Base-by-base conservation (phyloP, 2,797 vertebrate species). In the Tragelaphus eurycerus region DNA sequence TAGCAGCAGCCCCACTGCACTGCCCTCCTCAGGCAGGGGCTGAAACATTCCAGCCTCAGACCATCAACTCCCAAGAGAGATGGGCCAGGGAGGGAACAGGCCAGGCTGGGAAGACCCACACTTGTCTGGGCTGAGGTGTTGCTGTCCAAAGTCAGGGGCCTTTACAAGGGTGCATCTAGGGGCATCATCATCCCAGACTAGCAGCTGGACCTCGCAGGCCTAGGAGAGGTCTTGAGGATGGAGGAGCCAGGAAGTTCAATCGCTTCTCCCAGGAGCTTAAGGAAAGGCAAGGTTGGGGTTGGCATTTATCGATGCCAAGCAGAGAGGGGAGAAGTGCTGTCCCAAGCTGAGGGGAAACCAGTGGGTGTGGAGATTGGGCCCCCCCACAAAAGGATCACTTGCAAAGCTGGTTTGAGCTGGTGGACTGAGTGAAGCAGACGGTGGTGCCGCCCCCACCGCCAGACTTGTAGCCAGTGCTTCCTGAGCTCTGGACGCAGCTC, bases 401-500 rank as follows among this genome's bases (percentile, higher is more conserved):
- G 87, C 85, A 82, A 52, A 11, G 95, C 87, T 97, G 97, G 76
- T 93, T 76, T 0, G 93, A 95, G 57, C 84, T 84, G 91, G 50
- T 78, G 84, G 90, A 90, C 95, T 96, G 89, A n/a, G 86, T 96
- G 85, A 97, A 96, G 85, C 7, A 67, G 43, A 83, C 2, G 21
- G 31, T 14, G 31, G 23, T 27, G 54, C 62, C 31, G 1, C 92
- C 71, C 48, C 84, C 71, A 43, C 79, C 29, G 11, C 31, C 52
- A 29, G 96, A 60, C 50, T 0, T 92, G 62, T 95, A 98, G 96
- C 86, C 64, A 60, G 97, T 89, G 38, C 96, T 93, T 62, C 55
- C 97, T 0, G 93, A 95, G 46, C 62, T 89, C 74, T 94, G 96
- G 43, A n/a, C 10, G n/a, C 97, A 46, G 1, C 98, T 38, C 29